These are phyloP conservation scores for zebrafish (Danio rerio) DNA, from an alignment of 2,113 vertebrate genomes.

Conservation along the genomic window DNA sequence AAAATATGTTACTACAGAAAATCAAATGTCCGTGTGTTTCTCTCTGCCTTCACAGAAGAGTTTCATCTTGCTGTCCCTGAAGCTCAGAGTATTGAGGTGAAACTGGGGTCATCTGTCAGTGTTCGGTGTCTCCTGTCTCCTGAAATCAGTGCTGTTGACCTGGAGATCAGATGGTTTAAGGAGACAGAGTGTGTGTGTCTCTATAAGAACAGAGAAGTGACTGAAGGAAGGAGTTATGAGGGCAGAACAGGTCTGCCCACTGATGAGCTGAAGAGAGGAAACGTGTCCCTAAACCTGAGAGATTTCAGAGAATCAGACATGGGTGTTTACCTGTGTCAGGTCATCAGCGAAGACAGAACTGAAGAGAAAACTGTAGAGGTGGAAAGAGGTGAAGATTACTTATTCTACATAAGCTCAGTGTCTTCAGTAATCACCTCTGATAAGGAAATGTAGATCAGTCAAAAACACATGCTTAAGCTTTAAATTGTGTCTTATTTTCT, in stretches of 20 bases:
- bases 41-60: neutral
- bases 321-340: conserved; percentile 3
- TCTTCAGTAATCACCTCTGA: neutral
- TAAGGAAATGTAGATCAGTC: neutral
- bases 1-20: neutral
- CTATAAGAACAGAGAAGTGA: neutral
- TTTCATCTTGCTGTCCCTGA: neutral
- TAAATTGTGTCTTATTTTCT: neutral
- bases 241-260: conserved; percentile 17
- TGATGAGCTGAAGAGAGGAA: neutral
- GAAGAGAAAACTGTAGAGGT: neutral
- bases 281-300: conserved; percentile 8
- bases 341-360: neutral
- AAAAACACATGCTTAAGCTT: neutral
- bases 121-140: neutral
- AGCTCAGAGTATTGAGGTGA: neutral
- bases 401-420: too few relatives aligned
- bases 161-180: conserved; percentile 15
- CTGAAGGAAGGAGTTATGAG: neutral
- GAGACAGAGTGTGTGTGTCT: neutral
- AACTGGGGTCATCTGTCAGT: neutral
- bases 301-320: neutral
- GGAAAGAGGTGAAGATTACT: neutral
- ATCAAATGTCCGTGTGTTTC: neutral
- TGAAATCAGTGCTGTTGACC: neutral